phyloP scores from a whole-genome alignment of 2,888 invertebrate species.

The Leucoptera coffeella region DNA sequence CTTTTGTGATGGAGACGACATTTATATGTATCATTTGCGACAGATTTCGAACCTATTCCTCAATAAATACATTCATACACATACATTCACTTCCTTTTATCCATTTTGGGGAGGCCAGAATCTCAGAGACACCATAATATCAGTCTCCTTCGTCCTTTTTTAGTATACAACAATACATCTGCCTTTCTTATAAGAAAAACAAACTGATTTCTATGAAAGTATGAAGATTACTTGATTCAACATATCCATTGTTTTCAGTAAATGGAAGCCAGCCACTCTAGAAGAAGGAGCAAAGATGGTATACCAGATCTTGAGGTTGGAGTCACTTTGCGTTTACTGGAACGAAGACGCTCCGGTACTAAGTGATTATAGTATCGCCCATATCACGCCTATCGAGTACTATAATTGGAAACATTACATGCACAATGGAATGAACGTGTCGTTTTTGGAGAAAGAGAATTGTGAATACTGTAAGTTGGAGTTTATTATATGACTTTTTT shows the following conservation, averaged over 20 bases:
- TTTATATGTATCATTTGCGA: no score
- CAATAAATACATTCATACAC: no score
- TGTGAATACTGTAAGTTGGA: slow-evolving; percentile 70
- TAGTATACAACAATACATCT: no score
- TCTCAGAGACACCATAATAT: no score
- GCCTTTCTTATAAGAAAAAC: no score
- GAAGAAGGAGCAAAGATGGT: slow-evolving; percentile 43
- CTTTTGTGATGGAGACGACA: no score
- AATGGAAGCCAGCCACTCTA: slow-evolving; percentile 69
- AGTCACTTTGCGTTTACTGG: slow-evolving; percentile 73
- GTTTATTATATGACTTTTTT: not conserved
- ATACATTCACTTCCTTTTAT: no score
- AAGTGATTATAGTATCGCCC: slow-evolving; percentile 44
- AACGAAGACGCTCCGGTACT: slow-evolving; percentile 56
- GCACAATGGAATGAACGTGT: slow-evolving; percentile 68
- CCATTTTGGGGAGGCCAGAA: no score
- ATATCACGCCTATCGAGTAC: slow-evolving; percentile 51
- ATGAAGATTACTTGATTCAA: no score
- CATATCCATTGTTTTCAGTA: slow-evolving; percentile 32
- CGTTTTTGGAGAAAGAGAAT: slow-evolving; percentile 69
- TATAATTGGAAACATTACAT: slow-evolving; percentile 72
- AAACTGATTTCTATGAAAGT: no score
- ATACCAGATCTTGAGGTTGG: slow-evolving; percentile 71
- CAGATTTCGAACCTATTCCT: no score
- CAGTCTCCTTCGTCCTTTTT: no score